phyloP scores from a whole-genome alignment of 2,888 invertebrate genomes.

The Himalopsyche japonica region DNA sequence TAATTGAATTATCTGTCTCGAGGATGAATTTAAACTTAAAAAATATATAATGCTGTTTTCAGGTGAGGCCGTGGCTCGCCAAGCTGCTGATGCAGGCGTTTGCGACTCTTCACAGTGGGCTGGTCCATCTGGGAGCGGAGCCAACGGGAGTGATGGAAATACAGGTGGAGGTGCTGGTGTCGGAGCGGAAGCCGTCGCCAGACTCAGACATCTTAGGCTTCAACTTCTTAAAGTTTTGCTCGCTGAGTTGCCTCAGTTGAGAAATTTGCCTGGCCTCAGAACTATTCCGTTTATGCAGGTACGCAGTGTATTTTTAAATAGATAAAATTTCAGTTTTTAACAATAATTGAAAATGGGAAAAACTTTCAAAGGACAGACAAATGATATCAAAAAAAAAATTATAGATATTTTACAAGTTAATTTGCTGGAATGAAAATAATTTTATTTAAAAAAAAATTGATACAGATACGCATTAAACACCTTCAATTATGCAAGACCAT shows the following conservation, averaged over 20 bases:
- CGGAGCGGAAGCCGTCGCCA: constrained; percentile 56
- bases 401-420: too few relatives aligned
- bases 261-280: constrained; percentile 78
- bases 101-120: constrained; percentile 31
- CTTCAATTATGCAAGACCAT: too few relatives aligned
- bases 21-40: not conserved
- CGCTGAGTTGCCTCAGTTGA: constrained; percentile 75
- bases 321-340: constrained; percentile 5
- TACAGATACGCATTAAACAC: too few relatives aligned
- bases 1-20: too few relatives aligned
- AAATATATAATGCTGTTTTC: not conserved
- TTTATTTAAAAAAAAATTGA: too few relatives aligned
- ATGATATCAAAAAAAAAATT: too few relatives aligned
- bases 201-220: constrained; percentile 70
- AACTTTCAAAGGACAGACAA: too few relatives aligned
- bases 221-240: constrained; percentile 76
- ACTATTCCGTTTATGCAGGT: constrained; percentile 93
- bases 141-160: constrained; percentile 40
- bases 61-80: not conserved
- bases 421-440: too few relatives aligned
- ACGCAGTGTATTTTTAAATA: constrained; percentile 4
- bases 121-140: constrained; percentile 47
- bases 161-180: constrained; percentile 42
- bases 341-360: too few relatives aligned
- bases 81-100: not conserved